These are phyloP conservation scores for Calameuta idolon DNA, from an alignment of 2,888 invertebrate species.

Conservation along the genomic window DNA sequence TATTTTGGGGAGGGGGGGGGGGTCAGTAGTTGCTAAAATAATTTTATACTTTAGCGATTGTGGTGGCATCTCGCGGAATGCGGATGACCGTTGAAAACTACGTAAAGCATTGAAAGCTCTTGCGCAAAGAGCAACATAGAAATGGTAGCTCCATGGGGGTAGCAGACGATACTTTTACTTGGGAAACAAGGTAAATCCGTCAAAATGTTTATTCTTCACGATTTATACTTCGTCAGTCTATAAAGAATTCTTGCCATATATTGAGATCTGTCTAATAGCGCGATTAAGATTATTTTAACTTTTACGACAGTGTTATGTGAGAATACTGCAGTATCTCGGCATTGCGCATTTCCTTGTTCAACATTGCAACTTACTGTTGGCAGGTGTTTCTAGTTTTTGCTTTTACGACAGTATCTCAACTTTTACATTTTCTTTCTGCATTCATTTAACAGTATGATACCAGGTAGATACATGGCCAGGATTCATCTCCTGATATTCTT, in stretches of 20 bases:
- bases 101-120: not conserved
- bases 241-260: not conserved
- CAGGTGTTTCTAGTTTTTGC: not conserved
- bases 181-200: conserved; percentile 32
- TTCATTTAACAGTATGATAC: not conserved
- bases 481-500: not conserved
- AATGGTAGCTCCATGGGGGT: conserved; percentile 39
- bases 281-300: not conserved
- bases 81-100: not conserved
- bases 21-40: not conserved
- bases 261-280: not conserved
- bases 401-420: not conserved
- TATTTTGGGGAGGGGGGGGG: too few species aligned
- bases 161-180: conserved; percentile 41
- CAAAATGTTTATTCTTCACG: not conserved
- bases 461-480: not conserved
- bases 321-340: conserved; percentile 27
- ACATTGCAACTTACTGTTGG: conserved; percentile 18
- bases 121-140: not conserved
- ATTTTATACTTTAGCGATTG: not conserved
- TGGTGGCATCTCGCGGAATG: not conserved
- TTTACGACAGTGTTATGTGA: not conserved
- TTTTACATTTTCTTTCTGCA: not conserved
- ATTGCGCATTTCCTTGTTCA: conserved; percentile 27
- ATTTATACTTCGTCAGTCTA: not conserved